Percentiles rank a stretch among this genome's conserved stretches.
These are phyloP conservation scores for Anguilla pacifica DNA, from an alignment of 2,797 vertebrate species.

Conservation along the genomic window DNA sequence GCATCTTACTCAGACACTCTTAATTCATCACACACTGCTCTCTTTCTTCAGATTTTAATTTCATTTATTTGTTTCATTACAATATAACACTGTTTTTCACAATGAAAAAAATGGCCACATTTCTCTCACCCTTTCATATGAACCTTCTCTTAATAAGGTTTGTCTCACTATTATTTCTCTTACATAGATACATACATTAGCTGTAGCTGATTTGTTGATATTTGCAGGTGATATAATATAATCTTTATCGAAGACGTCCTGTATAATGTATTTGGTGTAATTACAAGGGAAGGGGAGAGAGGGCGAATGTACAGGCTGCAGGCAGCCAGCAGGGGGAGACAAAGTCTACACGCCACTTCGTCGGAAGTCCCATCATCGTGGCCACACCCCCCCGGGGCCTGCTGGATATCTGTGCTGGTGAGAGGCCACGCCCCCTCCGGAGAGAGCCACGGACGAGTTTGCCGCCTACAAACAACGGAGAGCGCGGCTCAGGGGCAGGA, in stretches of 20 bases:
- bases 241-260: conserved; percentile 34
- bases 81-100: conserved; percentile 62
- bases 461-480: background rate
- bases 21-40: background rate
- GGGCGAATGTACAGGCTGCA: background rate
- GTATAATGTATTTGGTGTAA: conserved; percentile 42
- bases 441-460: background rate
- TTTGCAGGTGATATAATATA: conserved; percentile 44
- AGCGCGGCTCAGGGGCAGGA: no score
- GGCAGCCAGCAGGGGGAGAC: conserved; percentile 14
- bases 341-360: conserved; percentile 41
- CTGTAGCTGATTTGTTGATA: conserved; percentile 55
- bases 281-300: background rate
- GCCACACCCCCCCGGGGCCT: background rate
- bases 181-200: conserved; percentile 58
- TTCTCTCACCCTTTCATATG: conserved; percentile 41
- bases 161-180: conserved; percentile 47
- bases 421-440: conserved; percentile 4
- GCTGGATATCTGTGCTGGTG: background rate
- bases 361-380: conserved; percentile 37
- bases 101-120: conserved; percentile 54
- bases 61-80: conserved; percentile 72
- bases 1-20: background rate
- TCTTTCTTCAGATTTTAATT: conserved; percentile 44
- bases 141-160: conserved; percentile 34